Conservation (phyloP, 2,797 vertebrate species). For the Labroides dimidiatus region DNA sequence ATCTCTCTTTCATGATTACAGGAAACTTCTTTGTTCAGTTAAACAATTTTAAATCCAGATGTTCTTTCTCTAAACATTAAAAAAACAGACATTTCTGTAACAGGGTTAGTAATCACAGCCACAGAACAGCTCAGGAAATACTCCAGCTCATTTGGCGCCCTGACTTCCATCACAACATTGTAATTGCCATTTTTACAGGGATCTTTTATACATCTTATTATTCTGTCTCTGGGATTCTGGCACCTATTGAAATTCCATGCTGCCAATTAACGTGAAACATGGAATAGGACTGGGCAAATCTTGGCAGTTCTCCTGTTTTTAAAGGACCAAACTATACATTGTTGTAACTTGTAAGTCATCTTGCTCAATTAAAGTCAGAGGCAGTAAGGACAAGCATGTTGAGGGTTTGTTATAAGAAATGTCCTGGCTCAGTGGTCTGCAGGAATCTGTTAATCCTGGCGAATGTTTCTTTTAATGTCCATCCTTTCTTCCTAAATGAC, state of each 20-base stretch:
- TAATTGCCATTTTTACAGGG: constrained; percentile 69
- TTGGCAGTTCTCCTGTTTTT: constrained; percentile 10
- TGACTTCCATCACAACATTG: constrained; percentile 61
- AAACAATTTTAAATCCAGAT: constrained; percentile 73
- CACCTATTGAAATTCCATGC: constrained; percentile 49
- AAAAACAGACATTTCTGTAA: constrained; percentile 28
- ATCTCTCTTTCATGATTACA: constrained; percentile 34
- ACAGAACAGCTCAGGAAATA: constrained; percentile 64
- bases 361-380: constrained; percentile 38
- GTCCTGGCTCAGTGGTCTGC: constrained; percentile 25
- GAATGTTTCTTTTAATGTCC: constrained; percentile 11
- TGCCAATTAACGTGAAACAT: constrained; percentile 59
- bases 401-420: constrained; percentile 27
- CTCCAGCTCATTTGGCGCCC: constrained; percentile 44
- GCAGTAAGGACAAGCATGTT: constrained; percentile 25
- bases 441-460: constrained; percentile 24
- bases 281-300: constrained; percentile 33
- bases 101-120: constrained; percentile 49
- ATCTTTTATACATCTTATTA: constrained; percentile 46
- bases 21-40: constrained; percentile 61
- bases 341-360: constrained; percentile 34
- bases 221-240: constrained; percentile 51
- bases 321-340: constrained; percentile 16
- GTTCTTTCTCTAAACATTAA: constrained; percentile 51
- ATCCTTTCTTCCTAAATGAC: constrained; percentile 52